A percentile compares a stretch with the other conserved stretches of the same genome.
These are phyloP conservation scores for Cyclina sinensis DNA, from an alignment of 1,140 invertebrate species.

Conservation along the genomic window DNA sequence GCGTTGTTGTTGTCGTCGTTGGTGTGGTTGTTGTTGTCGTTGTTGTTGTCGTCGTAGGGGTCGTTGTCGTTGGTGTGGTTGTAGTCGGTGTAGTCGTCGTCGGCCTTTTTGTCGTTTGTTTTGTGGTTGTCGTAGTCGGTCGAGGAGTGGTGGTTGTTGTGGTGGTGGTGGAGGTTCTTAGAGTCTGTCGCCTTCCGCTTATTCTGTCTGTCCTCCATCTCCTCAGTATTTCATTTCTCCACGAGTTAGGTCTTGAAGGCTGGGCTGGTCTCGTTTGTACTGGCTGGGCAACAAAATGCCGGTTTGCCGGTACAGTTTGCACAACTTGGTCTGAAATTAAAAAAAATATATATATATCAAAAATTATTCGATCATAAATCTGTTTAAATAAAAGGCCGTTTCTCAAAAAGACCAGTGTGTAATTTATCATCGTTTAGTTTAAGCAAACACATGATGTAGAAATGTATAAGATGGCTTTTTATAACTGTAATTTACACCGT, in stretches of 20 bases:
- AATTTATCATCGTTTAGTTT: too few relatives aligned
- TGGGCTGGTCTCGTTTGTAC: background rate
- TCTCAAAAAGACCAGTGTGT: too few relatives aligned
- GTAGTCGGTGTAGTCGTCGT: conserved; percentile 38
- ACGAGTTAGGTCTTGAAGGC: background rate
- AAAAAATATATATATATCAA: background rate
- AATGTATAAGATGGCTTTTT: too few relatives aligned
- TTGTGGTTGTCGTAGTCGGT: conserved; percentile 37
- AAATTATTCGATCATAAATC: too few relatives aligned
- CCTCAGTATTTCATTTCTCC: background rate
- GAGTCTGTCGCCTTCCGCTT: background rate
- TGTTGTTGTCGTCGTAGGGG: conserved; percentile 24
- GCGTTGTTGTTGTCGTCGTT: conserved; percentile 8
- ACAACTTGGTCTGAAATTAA: background rate
- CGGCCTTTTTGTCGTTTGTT: conserved; percentile 26
- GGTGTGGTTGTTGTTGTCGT: background rate
- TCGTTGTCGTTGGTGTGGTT: conserved; percentile 8
- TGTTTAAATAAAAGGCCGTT: too few relatives aligned
- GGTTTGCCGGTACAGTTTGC: background rate
- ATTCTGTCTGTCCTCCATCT: background rate
- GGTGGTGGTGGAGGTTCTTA: conserved; percentile 10
- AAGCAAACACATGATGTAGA: too few relatives aligned
- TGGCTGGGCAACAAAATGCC: too few relatives aligned
- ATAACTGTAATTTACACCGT: too few relatives aligned
- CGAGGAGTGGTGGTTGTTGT: background rate